These are phyloP conservation scores for Bombus vancouverensis DNA, from an alignment of 1,140 invertebrate species.

Conservation along the genomic window DNA sequence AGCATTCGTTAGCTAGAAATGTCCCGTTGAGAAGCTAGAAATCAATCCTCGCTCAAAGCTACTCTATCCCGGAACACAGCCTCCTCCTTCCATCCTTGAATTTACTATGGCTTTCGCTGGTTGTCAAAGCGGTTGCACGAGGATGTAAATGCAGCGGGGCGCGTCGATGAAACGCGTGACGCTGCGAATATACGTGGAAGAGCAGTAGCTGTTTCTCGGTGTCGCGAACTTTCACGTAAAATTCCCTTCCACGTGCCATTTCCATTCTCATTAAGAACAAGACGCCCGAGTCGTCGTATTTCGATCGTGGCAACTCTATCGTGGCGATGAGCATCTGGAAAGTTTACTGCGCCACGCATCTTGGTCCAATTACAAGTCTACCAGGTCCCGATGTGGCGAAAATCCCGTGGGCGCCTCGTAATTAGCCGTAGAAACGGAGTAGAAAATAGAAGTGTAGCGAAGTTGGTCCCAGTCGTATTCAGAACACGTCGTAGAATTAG, in stretches of 20 bases:
- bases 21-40: no score
- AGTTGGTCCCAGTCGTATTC: constrained; percentile 36
- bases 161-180: no score
- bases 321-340: neutral
- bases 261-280: constrained; percentile 15
- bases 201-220: no score
- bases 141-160: neutral
- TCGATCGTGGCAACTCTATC: neutral
- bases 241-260: neutral
- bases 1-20: neutral
- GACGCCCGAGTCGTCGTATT: neutral
- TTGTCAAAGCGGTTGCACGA: neutral
- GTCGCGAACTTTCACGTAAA: neutral
- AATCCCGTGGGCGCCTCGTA: constrained; percentile 11
- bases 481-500: constrained; percentile 53
- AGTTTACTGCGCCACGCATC: constrained; percentile 13
- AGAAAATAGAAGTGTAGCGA: constrained; percentile 31
- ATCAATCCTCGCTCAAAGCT: no score
- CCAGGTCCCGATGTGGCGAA: neutral
- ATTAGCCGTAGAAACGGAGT: constrained; percentile 29
- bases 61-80: neutral
- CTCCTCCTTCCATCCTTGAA: neutral
- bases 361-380: constrained; percentile 20
- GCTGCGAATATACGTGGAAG: no score
- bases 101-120: neutral